Evolutionary conservation across 2,113 vertebrate genomes (phyloP).

Genomic region (Lycaon pictus): DNA sequence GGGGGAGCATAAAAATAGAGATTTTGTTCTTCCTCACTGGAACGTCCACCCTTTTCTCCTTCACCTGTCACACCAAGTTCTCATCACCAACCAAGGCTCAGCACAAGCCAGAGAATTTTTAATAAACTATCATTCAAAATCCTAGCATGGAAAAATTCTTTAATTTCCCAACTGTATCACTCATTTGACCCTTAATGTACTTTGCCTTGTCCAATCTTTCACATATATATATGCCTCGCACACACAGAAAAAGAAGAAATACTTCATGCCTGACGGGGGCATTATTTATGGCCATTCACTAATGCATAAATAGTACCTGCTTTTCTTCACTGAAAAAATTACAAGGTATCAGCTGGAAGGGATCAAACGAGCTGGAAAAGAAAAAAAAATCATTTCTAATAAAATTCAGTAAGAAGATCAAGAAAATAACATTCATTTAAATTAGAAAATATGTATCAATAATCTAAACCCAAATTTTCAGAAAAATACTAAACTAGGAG

Average conservation of each 20-base stretch:
- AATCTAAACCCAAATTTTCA: conserved; percentile 44
- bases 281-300: conserved; percentile 18
- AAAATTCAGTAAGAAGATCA: conserved; percentile 65
- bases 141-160: background rate
- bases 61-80: background rate
- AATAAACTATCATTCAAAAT: conserved; percentile 9
- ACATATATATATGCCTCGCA: background rate
- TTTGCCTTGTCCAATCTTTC: background rate
- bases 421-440: conserved; percentile 39
- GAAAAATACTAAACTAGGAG: background rate
- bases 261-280: background rate
- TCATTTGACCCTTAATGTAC: background rate
- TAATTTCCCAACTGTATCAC: background rate
- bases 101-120: background rate
- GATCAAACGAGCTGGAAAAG: conserved; percentile 94
- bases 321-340: conserved; percentile 93
- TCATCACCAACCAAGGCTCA: conserved; percentile 15
- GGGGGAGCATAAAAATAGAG: conserved; percentile 65
- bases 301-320: conserved; percentile 87
- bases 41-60: conserved; percentile 12
- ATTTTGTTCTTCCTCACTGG: conserved; percentile 25
- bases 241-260: background rate
- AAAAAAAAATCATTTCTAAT: conserved; percentile 79
- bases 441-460: conserved; percentile 11
- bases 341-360: conserved; percentile 98